A percentile compares a stretch with the other conserved stretches of the same genome.
Evolutionary conservation across 2,888 invertebrate species (phyloP).

Genomic region (Drosophila siamana): DNA sequence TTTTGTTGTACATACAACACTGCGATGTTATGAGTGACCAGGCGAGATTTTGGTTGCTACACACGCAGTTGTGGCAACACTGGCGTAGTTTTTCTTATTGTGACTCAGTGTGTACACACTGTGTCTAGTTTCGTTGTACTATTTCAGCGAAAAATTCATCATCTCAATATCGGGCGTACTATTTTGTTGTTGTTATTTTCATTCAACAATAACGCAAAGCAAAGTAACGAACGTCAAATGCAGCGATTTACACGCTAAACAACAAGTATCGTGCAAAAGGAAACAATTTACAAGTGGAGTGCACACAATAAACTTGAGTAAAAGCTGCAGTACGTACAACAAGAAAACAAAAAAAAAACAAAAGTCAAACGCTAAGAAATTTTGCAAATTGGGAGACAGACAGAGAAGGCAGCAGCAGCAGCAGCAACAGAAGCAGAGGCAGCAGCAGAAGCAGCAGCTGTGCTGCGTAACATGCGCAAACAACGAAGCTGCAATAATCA

Average conservation of each 20-base stretch:
- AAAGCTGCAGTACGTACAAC: conserved; percentile 56
- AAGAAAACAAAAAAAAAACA: conserved; percentile 47
- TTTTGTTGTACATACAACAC: conserved; percentile 16
- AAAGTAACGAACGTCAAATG: conserved; percentile 38
- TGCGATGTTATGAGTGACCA: conserved; percentile 27
- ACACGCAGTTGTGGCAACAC: conserved; percentile 32
- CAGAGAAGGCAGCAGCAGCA: conserved; percentile 1
- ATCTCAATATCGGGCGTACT: conserved; percentile 52
- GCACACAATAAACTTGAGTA: conserved; percentile 34
- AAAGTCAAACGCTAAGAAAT: conserved; percentile 45
- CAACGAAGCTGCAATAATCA: conserved; percentile 44
- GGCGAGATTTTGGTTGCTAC: not conserved
- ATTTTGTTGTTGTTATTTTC: conserved; percentile 57
- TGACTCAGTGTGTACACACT: conserved; percentile 53
- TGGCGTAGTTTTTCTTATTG: conserved; percentile 26
- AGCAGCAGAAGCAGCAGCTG: conserved; percentile 42
- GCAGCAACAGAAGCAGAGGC: conserved; percentile 1
- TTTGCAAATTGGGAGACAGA: conserved; percentile 39
- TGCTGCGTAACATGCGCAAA: conserved; percentile 52
- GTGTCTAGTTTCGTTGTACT: conserved; percentile 54
- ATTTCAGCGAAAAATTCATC: conserved; percentile 65
- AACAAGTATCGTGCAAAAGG: conserved; percentile 29
- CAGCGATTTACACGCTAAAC: conserved; percentile 40
- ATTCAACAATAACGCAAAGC: conserved; percentile 51
- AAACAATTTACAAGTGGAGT: conserved; percentile 30